Conservation (phyloP, 2,797 vertebrate species). For the Scyliorhinus canicula region DNA sequence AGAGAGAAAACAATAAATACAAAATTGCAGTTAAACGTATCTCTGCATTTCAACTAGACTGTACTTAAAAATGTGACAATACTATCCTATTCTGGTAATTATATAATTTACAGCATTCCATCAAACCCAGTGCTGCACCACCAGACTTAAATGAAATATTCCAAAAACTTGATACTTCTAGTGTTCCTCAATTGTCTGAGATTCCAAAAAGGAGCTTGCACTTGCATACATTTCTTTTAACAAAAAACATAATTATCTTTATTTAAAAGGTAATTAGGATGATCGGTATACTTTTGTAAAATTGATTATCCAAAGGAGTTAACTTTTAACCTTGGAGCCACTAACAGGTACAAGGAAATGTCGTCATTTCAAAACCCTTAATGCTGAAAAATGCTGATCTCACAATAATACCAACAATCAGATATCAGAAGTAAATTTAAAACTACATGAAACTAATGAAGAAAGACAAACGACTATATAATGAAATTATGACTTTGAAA, state of each 20-base stretch:
- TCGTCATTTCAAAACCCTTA: neutral
- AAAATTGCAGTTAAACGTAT: neutral
- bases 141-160: neutral
- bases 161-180: neutral
- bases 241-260: neutral
- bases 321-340: neutral
- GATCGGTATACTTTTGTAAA: neutral
- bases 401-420: neutral
- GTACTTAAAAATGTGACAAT: neutral
- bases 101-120: neutral
- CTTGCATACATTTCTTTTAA: neutral
- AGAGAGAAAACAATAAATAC: neutral
- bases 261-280: neutral
- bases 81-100: neutral
- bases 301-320: neutral
- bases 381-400: neutral
- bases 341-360: neutral
- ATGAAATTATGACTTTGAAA: neutral
- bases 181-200: neutral
- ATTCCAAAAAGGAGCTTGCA: neutral
- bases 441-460: neutral
- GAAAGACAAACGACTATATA: neutral
- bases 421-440: neutral
- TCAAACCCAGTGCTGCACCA: neutral
- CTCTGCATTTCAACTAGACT: neutral